Evolutionary conservation across 1,140 invertebrate genomes (phyloP).

Genomic region (Aphis gossypii): DNA sequence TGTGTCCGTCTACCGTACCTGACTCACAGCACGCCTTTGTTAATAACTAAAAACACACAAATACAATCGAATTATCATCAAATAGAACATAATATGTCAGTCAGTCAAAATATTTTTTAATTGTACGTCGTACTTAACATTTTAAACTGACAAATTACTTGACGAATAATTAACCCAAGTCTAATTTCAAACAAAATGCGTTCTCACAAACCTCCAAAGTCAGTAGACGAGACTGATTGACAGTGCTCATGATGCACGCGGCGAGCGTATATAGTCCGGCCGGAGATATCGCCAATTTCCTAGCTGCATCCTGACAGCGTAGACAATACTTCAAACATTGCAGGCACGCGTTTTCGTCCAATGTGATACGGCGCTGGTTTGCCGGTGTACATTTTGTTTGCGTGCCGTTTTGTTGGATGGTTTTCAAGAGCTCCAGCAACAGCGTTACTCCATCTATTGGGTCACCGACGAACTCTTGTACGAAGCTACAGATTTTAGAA

Average conservation of each 20-base stretch:
- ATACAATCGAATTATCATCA: not conserved
- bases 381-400: constrained; percentile 63
- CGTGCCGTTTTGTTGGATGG: constrained; percentile 79
- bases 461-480: constrained; percentile 86
- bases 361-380: constrained; percentile 67
- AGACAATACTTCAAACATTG: constrained; percentile 82
- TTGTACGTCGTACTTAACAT: not conserved
- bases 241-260: constrained; percentile 85
- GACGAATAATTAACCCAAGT: too few relatives aligned
- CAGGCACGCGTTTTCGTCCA: constrained; percentile 88
- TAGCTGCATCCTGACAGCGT: constrained; percentile 76
- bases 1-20: constrained; percentile 72
- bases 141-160: not conserved
- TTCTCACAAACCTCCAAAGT: constrained; percentile 76
- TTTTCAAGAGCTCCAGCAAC: constrained; percentile 82
- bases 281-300: constrained; percentile 76
- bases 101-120: not conserved
- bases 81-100: not conserved
- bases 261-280: constrained; percentile 86
- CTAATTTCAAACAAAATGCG: not conserved
- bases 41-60: constrained; percentile 68
- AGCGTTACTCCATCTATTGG: constrained; percentile 83
- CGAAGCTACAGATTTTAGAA: constrained; percentile 71
- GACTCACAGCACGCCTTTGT: constrained; percentile 78
- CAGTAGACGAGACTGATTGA: constrained; percentile 80